Base-by-base conservation (phyloP, 2,888 invertebrate genomes). In the Clunio marinus region DNA sequence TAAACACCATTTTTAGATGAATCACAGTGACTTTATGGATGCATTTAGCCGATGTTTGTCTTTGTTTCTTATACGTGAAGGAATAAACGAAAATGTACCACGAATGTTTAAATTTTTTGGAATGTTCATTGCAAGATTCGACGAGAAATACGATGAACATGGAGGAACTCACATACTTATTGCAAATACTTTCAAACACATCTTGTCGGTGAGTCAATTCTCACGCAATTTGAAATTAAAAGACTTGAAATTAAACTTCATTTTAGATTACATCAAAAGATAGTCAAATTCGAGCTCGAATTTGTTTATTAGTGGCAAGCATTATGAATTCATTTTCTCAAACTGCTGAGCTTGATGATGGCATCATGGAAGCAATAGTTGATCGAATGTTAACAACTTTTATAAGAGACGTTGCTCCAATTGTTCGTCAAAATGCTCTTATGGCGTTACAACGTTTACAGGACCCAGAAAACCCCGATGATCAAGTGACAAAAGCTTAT, bases 351-450 rank as follows among this genome's bases (percentile, higher is more conserved):
- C 80, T 93, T 1, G 91, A 90, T 73, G 91, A 90, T 77, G 82
- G 83, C 24, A 80, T 92, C 2, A 93, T 88, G 75, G 87, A 89
- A 70, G 83, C 83, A 72, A 84, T 93, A 37, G 82, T 87, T 68
- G 80, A 82, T 24, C 84, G 85, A 63, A 90, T 93, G 86, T 76
- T 85, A 37, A 4, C 35, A n/a, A 27, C 46, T 15, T 63, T 20
- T 59, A 73, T 79, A 1, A 81, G 89, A 80, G 94, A 94, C 75
- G 83, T 86, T 7, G 85, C 88, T 55, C 83, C 88, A 1, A 84
- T 85, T 62, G 89, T 95, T 2, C 83, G 94, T 20, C 86, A 87
- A 35, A 88, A 93, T 72, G 93, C 93, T 0, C 87, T 92, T 0
- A 77, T 85, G 27, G 90, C 92, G 0, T 79, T 95, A 45, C 86